A percentile compares a stretch with the other conserved stretches of the same genome.
phyloP scores from a whole-genome alignment of 2,888 invertebrate genomes.

The Calliscelio sp. region DNA sequence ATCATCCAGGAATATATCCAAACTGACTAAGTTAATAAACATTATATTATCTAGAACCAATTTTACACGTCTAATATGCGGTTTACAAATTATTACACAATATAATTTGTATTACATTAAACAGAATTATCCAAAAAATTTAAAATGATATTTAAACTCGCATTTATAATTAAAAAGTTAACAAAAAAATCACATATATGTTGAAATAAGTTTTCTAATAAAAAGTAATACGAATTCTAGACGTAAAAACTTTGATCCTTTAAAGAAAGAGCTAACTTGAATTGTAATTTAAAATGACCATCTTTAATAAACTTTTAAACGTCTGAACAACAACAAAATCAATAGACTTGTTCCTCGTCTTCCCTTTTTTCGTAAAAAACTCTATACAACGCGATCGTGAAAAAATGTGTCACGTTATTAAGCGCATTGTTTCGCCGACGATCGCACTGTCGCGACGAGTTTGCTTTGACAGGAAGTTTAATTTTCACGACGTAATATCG shows the following conservation, averaged over 20 bases:
- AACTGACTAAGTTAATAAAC: constrained; percentile 15
- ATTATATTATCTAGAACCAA: no score
- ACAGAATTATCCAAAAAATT: no score
- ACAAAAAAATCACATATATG: no score
- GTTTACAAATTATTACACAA: no score
- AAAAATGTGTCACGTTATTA: constrained; percentile 46
- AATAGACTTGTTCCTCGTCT: not conserved
- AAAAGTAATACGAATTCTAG: no score
- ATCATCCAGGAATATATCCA: not conserved
- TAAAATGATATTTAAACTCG: no score
- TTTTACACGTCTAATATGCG: no score
- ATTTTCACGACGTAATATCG: constrained; percentile 47
- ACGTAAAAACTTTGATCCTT: no score
- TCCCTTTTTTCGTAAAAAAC: constrained; percentile 23
- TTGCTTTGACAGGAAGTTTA: constrained; percentile 48
- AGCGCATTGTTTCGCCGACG: constrained; percentile 37
- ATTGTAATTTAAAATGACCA: not conserved
- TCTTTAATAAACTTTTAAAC: constrained; percentile 19
- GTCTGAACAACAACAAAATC: constrained; percentile 5
- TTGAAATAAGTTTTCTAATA: no score
- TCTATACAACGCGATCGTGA: not conserved
- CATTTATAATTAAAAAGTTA: no score
- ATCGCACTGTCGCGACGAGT: constrained; percentile 20
- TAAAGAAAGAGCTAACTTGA: not conserved
- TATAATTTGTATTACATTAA: no score